Conservation (phyloP, 1,140 invertebrate genomes). For the Drosophila funebris region DNA sequence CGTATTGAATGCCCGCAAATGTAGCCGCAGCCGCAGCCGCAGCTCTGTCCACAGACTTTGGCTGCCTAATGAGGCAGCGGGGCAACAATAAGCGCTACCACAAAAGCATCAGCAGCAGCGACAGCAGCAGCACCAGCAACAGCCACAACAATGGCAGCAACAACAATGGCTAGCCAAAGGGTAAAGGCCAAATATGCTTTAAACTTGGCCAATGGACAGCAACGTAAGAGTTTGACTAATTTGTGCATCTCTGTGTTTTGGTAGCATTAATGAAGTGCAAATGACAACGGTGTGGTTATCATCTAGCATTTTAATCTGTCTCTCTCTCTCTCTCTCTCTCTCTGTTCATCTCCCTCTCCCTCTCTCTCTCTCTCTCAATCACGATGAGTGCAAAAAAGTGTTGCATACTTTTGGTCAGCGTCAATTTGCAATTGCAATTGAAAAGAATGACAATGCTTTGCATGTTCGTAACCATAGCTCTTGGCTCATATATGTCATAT, state of each 20-base stretch:
- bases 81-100: slow-evolving; percentile 35
- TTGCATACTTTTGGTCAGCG: slow-evolving; percentile 41
- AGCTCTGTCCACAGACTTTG: slow-evolving; percentile 31
- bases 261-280: slow-evolving; percentile 65
- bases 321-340: background rate
- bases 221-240: slow-evolving; percentile 45
- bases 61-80: slow-evolving; percentile 41
- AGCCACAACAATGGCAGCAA: slow-evolving; percentile 1
- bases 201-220: slow-evolving; percentile 33
- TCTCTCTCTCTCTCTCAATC: background rate
- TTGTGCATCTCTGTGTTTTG: slow-evolving; percentile 40
- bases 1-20: slow-evolving; percentile 37
- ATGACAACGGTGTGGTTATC: slow-evolving; percentile 28
- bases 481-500: slow-evolving; percentile 14
- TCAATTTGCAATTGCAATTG: slow-evolving; percentile 57
- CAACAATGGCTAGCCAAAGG: slow-evolving; percentile 31
- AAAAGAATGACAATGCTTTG: slow-evolving; percentile 30
- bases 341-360: background rate
- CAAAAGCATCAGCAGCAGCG: slow-evolving; percentile 36
- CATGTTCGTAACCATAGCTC: slow-evolving; percentile 18
- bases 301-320: background rate
- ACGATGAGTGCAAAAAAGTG: slow-evolving; percentile 19
- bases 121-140: slow-evolving; percentile 19
- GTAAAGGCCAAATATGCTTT: slow-evolving; percentile 52
- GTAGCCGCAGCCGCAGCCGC: slow-evolving; percentile 21